Conservation (phyloP, 2,888 invertebrate species). For the Dolichomitus sp. region DNA sequence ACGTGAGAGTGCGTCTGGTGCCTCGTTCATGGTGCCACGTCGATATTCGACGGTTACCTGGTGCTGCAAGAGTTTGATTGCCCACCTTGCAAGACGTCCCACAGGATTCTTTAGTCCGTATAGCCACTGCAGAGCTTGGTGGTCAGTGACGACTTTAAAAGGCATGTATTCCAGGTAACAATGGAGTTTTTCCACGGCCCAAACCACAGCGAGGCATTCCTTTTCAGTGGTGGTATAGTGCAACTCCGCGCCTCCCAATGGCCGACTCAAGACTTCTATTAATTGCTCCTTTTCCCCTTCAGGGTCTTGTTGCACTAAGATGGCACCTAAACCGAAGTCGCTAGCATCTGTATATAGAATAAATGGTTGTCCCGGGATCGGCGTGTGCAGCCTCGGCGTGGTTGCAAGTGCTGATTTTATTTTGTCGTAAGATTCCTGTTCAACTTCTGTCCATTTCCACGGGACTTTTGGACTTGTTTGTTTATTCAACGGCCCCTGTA, state of each 20-base stretch:
- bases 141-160: no score
- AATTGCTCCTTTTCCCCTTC: neutral
- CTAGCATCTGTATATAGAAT: neutral
- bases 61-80: neutral
- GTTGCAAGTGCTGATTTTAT: neutral
- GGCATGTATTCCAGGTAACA: no score
- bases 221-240: neutral
- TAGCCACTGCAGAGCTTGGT: no score
- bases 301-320: neutral
- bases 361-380: no score
- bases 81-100: neutral
- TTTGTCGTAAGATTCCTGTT: neutral
- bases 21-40: neutral
- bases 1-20: neutral
- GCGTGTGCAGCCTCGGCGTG: neutral
- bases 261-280: neutral
- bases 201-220: no score
- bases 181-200: no score
- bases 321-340: neutral
- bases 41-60: neutral
- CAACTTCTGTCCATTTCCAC: constrained; percentile 1
- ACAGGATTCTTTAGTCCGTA: no score
- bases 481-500: constrained; percentile 2
- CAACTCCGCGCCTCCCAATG: neutral
- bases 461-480: neutral